phyloP scores from a whole-genome alignment of 2,888 invertebrate genomes.

The Rhingia rostrata region DNA sequence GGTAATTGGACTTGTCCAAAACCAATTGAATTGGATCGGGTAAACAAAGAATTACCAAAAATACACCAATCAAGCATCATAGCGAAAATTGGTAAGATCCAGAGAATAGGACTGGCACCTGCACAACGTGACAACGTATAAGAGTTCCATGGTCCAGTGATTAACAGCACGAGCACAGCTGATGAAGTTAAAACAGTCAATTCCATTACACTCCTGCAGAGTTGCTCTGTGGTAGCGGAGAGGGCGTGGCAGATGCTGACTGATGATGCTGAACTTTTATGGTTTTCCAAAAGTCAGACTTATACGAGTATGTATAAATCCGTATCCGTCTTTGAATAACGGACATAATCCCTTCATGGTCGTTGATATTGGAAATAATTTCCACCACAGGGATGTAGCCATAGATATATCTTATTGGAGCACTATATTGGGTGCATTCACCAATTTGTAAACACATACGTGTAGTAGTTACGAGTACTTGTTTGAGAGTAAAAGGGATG shows the following conservation, averaged over 20 bases:
- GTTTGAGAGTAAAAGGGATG: not conserved
- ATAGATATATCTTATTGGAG: no score
- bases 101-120: not conserved
- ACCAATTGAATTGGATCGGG: no score
- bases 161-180: constrained; percentile 13
- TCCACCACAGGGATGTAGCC: not conserved
- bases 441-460: not conserved
- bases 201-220: constrained; percentile 19
- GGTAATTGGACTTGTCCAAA: no score
- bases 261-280: constrained; percentile 2
- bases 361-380: constrained; percentile 8
- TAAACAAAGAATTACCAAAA: no score
- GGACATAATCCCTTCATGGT: not conserved
- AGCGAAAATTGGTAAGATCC: no score
- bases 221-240: not conserved
- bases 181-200: not conserved
- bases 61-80: no score
- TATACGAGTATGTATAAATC: not conserved
- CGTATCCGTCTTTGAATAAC: not conserved
- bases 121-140: constrained; percentile 4
- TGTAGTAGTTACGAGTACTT: not conserved
- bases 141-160: constrained; percentile 3
- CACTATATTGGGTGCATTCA: not conserved
- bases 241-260: not conserved
- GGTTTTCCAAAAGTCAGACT: not conserved